Evolutionary conservation across 1,140 invertebrate species (phyloP).

Genomic region (Drosophila nigromelanica): DNA sequence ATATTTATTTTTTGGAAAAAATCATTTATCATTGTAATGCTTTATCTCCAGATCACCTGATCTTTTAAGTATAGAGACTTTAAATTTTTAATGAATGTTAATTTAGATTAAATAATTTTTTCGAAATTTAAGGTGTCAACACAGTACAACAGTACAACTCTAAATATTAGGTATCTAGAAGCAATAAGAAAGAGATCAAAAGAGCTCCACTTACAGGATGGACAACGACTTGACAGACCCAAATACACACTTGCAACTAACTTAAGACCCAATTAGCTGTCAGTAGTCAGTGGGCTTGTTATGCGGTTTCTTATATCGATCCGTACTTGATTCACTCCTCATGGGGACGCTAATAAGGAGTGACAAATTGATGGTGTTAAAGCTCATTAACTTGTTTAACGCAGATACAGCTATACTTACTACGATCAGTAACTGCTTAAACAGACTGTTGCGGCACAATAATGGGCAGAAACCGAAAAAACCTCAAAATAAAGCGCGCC

Average conservation of each 20-base stretch:
- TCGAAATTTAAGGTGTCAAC: no score
- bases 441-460: constrained; percentile 18
- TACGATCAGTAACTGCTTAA: constrained; percentile 35
- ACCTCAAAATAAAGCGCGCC: constrained; percentile 78
- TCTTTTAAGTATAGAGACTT: no score
- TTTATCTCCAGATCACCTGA: no score
- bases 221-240: constrained; percentile 1
- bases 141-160: no score
- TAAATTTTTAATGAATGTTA: no score
- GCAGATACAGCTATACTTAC: constrained; percentile 21
- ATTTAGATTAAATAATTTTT: no score
- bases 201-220: not conserved
- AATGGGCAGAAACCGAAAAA: constrained; percentile 38
- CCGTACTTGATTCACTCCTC: not conserved
- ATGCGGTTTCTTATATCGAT: not conserved
- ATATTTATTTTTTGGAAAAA: no score
- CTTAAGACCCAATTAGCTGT: constrained; percentile 26
- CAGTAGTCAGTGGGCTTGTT: constrained; percentile 8
- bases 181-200: not conserved
- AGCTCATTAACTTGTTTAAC: constrained; percentile 81
- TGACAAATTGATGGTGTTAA: constrained; percentile 84
- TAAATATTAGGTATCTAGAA: no score
- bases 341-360: constrained; percentile 80
- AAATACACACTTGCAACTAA: constrained; percentile 29
- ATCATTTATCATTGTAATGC: no score